Base-by-base conservation (phyloP, 2,888 invertebrate species). In the Drosophila histrio region DNA sequence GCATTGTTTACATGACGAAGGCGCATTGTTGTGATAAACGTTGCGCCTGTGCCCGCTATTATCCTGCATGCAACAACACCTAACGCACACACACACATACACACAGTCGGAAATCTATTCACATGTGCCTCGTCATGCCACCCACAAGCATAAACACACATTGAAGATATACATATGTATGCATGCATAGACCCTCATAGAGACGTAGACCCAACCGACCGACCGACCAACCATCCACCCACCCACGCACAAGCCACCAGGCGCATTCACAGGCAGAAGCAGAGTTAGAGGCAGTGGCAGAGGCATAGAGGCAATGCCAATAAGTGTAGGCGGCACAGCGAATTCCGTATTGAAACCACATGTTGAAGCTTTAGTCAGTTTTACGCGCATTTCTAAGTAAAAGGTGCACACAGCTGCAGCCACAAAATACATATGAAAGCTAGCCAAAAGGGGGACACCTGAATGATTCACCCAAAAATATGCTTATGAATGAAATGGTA, bases 351-450 rank as follows among this genome's bases (percentile, higher is more conserved):
- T 62, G 74, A 79, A 84, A 84, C 88, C 83, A 84, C 83, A 84
- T 84, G 83, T 84, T 84, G 83, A 77, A 72, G 86, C 87, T 65
- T 56, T 72, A 62, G 46, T 44, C 61, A 59, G 68, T 46, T 77
- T 61, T 82, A 86, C 82, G 82, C 88, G 88, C 88, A 83, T 79
- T 87, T 86, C 88, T 80, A 79, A 83, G 82, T 75, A 68, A 73
- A 82, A 76, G 71, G 71, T 77, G 76, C 79, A 76, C 34, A 36
- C 32, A 39, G 24, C 28, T n/a, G 19, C n/a, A 54, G 21, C 47
- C 19, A 57, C 28, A 46, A 50, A 2, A 24, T 8, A 32, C 38
- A 62, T 49, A 72, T 61, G 63, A 59, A 70, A 75, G 54, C 46
- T 36, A 44, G 24, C 4, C 15, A 13, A 41, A 32, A 13, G 9